Conservation (phyloP, 2,797 vertebrate species). For the Cirrhinus molitorella region DNA sequence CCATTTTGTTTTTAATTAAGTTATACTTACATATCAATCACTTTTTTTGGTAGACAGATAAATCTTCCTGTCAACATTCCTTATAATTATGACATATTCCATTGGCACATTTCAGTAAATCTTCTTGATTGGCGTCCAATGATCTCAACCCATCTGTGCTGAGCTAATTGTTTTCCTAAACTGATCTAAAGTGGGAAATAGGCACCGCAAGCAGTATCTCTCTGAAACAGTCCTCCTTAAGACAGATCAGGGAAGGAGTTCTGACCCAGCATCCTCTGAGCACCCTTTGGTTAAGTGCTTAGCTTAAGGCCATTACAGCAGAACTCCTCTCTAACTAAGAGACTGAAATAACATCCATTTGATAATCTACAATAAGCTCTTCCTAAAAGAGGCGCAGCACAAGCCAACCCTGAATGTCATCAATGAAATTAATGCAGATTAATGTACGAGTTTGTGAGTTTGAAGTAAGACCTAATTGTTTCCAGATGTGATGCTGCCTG, state of each 20-base stretch:
- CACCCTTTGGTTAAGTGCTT: slow-evolving; percentile 7
- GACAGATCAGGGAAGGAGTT: not conserved
- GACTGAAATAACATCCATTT: slow-evolving; percentile 16
- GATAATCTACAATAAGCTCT: not conserved
- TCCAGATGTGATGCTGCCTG: slow-evolving; percentile 7
- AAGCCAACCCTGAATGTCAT: not conserved
- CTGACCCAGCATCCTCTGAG: slow-evolving; percentile 10
- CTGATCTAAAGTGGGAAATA: not conserved
- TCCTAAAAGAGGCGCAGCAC: not conserved
- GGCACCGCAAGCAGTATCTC: not conserved
- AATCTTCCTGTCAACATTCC: not conserved
- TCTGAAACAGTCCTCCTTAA: not conserved
- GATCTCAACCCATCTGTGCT: not conserved
- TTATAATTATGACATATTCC: not conserved
- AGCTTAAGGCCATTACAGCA: slow-evolving; percentile 25
- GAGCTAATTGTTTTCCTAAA: not conserved
- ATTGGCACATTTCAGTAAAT: not conserved
- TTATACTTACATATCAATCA: not conserved
- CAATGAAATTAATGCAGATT: not conserved
- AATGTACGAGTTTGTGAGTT: slow-evolving; percentile 11
- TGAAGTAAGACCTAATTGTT: slow-evolving; percentile 27
- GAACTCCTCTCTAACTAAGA: not conserved
- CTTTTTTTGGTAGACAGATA: not conserved
- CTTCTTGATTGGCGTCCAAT: not conserved
- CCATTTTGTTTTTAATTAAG: not conserved